These are phyloP conservation scores for Dromococcyx pavoninus DNA, from an alignment of 2,797 vertebrate species.

Conservation along the genomic window DNA sequence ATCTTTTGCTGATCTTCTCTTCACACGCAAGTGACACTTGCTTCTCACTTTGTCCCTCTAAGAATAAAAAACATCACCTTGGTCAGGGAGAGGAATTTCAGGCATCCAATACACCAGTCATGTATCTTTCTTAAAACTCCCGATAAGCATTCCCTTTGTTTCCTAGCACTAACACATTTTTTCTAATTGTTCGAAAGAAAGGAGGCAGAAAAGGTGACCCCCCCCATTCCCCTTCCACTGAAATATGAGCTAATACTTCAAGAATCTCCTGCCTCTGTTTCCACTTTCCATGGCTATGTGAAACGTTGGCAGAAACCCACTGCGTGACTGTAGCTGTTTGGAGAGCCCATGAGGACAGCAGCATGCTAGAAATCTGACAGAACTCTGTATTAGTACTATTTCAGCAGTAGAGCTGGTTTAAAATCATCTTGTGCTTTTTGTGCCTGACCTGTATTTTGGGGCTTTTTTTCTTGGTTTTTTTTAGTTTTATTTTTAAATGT, in stretches of 20 bases:
- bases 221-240: fast-evolving
- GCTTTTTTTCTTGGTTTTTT: neutral
- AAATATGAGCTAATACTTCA: neutral
- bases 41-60: neutral
- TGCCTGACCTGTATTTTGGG: neutral
- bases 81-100: neutral
- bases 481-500: neutral
- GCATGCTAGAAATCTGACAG: neutral
- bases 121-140: neutral
- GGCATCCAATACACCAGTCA: neutral
- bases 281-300: neutral
- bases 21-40: neutral
- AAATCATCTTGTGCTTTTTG: neutral
- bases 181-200: neutral
- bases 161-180: no score
- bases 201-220: neutral
- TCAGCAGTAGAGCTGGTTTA: neutral
- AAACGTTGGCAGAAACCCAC: neutral
- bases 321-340: fast-evolving
- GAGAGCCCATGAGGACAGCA: neutral
- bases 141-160: no score
- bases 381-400: neutral
- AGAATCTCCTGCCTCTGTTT: neutral
- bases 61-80: neutral
- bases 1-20: neutral